Conservation (phyloP, 2,797 vertebrate genomes). For the Pristis pectinata region DNA sequence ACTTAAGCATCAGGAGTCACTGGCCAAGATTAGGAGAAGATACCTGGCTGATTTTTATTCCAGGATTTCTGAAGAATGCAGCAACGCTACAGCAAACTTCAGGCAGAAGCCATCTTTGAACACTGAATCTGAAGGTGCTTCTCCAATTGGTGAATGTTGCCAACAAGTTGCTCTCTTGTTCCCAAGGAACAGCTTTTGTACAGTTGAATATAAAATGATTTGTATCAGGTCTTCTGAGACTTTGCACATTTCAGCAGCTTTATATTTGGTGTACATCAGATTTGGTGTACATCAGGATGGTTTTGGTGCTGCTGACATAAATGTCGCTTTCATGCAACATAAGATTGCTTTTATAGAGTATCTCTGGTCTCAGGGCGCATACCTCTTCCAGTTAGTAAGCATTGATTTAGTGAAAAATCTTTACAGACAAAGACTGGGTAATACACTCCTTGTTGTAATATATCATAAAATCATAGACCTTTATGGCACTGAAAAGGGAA, state of each 20-base stretch:
- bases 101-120: not conserved
- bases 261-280: not conserved
- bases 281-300: not conserved
- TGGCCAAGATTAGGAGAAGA: not conserved
- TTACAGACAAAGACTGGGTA: not conserved
- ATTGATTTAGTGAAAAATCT: not conserved
- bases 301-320: not conserved
- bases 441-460: too few species aligned
- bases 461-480: too few species aligned
- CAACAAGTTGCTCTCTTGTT: not conserved
- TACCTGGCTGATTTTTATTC: not conserved
- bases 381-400: not conserved
- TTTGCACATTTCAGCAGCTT: not conserved
- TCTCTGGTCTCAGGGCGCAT: not conserved
- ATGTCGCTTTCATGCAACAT: not conserved
- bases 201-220: not conserved
- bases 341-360: not conserved
- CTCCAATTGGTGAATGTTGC: not conserved
- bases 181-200: not conserved
- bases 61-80: not conserved
- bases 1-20: not conserved
- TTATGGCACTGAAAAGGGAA: too few species aligned
- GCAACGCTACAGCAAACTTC: not conserved
- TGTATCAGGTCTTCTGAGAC: not conserved
- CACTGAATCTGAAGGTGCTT: not conserved